These are phyloP conservation scores for Sinella curviseta DNA, from an alignment of 1,140 invertebrate species.

Conservation along the genomic window DNA sequence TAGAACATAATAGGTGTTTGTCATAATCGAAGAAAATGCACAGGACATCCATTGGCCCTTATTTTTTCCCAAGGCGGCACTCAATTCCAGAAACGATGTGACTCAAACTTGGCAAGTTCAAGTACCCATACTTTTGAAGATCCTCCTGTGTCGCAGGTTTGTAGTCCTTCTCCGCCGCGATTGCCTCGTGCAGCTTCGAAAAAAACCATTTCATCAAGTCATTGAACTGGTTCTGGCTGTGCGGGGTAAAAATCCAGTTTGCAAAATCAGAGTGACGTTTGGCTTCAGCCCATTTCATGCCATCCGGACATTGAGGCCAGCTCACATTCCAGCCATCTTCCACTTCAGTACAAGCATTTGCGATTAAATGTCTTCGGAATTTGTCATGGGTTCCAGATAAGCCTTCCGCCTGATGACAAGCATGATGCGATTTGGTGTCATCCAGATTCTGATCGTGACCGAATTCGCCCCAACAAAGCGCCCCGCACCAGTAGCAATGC, in stretches of 20 bases:
- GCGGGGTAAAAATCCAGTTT: neutral
- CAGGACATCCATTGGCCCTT: too few relatives aligned
- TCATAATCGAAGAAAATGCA: too few relatives aligned
- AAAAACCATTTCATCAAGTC: slow-evolving; percentile 18
- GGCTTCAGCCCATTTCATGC: neutral
- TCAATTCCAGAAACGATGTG: neutral
- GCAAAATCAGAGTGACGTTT: neutral
- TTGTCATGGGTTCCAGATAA: neutral
- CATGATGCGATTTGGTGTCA: slow-evolving; percentile 6
- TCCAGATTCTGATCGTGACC: slow-evolving; percentile 6
- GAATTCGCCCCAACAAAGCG: slow-evolving; percentile 23
- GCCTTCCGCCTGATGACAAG: neutral
- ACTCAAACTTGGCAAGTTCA: neutral
- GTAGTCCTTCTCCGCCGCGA: neutral
- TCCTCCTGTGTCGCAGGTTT: neutral
- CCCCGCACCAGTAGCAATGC: slow-evolving; percentile 19
- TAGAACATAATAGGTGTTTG: too few relatives aligned
- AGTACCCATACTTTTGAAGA: neutral
- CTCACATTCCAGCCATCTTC: neutral
- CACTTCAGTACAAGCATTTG: neutral
- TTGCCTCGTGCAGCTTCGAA: neutral
- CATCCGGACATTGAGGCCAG: neutral
- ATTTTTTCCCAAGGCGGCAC: neutral
- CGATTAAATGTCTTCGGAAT: neutral
- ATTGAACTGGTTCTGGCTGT: neutral